Evolutionary conservation across 2,797 vertebrate genomes (phyloP), one percentile per base, ranked within the genome.

Genomic region (Poeciliopsis paucimaculata): DNA sequence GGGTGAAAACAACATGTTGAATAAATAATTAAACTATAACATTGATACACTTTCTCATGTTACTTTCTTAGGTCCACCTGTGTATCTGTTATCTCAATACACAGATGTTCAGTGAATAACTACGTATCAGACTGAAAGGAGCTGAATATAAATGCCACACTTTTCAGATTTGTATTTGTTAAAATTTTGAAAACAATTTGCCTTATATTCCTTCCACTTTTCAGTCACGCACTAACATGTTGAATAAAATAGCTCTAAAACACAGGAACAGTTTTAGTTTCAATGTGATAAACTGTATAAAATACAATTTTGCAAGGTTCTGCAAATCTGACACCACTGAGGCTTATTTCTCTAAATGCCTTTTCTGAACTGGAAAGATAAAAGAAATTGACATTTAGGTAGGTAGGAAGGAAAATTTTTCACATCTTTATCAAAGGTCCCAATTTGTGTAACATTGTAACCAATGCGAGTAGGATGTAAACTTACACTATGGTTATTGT

Each of bases 401-500:
- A 28, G 15, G 7, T 43, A 18, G 11, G 2, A 41, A 12, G 16
- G 20, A 26, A 68, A 20, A 12, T 41, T 39, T 41, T 68, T 11
- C 20, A 68, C 10, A 2, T 41, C 20, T 41, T 26, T 23, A 66
- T 10, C 31, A 20, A 66, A 2, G 62, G 18, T 36, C 18, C 16
- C 18, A 66, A 39, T 66, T 3, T 5, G 2, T 26, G 4, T 53
- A 72, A 78, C 39, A 68, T n/a, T 26, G 49, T 23, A 41, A 23
- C 12, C 43, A 28, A 39, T 12, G 28, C 51, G 12, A 55, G 16
- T 55, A 76, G 41, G 66, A 79, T 75, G 26, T 12, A 57, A n/a
- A 62, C 2, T 60, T 20, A 70, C 68, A 88, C 90, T 75, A 81
- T 76, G 75, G 83, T 86, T 75, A 71, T 78, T 75, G 87, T 83